A percentile compares a stretch with the other conserved stretches of the same genome.
Evolutionary conservation across 2,113 vertebrate species (phyloP).

Genomic region (Oryzias curvinotus): DNA sequence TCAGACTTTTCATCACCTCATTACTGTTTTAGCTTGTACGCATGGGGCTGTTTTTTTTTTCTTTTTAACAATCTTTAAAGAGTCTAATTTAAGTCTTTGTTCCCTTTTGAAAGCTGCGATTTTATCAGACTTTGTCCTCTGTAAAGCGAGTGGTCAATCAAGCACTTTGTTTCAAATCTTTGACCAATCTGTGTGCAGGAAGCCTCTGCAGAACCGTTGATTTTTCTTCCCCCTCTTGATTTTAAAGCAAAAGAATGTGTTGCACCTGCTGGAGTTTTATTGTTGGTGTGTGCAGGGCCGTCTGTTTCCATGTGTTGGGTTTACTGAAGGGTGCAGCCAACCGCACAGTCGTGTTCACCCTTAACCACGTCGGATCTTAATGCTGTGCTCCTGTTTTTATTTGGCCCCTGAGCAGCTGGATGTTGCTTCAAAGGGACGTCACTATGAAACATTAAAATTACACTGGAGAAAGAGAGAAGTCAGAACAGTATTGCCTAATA

Average conservation of each 20-base stretch:
- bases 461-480: constrained; percentile 80
- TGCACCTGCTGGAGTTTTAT: constrained; percentile 54
- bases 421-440: constrained; percentile 62
- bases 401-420: constrained; percentile 46
- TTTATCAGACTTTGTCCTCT: constrained; percentile 59
- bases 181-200: constrained; percentile 54
- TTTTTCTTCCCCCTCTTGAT: background rate
- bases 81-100: constrained; percentile 60
- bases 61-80: constrained; percentile 28
- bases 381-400: constrained; percentile 58
- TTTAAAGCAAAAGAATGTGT: constrained; percentile 52
- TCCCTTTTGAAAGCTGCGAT: constrained; percentile 54
- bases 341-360: constrained; percentile 56
- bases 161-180: constrained; percentile 74
- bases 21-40: constrained; percentile 58
- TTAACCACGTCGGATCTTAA: constrained; percentile 49
- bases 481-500: constrained; percentile 81
- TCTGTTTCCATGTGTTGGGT: constrained; percentile 48
- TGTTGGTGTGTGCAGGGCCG: constrained; percentile 43
- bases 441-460: constrained; percentile 67
- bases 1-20: constrained; percentile 55
- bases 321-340: constrained; percentile 64
- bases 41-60: constrained; percentile 46
- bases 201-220: constrained; percentile 42
- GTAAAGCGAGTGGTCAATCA: constrained; percentile 75